Percentiles rank a stretch among this genome's conserved stretches.
Conservation (phyloP, 2,888 invertebrate genomes). For the Aspidiotus rigidus region DNA sequence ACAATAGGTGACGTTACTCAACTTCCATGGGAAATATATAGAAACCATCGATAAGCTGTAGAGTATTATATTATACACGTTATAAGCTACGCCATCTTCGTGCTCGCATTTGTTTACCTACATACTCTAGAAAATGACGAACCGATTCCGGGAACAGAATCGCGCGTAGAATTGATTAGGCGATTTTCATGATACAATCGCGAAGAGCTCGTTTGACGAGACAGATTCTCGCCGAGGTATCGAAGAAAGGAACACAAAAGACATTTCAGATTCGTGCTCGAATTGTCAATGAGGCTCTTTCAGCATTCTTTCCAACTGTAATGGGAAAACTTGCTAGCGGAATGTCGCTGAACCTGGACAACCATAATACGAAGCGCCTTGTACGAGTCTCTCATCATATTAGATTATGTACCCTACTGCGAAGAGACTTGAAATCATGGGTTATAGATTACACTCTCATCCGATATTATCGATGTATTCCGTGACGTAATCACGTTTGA, state of each 20-base stretch:
- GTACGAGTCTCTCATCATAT: no score
- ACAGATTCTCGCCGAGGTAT: slow-evolving; percentile 28
- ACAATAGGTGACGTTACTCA: no score
- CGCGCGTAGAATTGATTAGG: slow-evolving; percentile 27
- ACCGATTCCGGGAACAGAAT: slow-evolving; percentile 25
- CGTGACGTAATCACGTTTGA: no score
- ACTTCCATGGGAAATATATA: no score
- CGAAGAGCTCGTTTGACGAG: slow-evolving; percentile 23
- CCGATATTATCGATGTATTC: no score
- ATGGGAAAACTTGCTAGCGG: slow-evolving; percentile 20
- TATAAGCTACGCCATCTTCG: no score
- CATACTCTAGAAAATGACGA: slow-evolving; percentile 9
- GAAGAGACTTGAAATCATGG: no score
- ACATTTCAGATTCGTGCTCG: slow-evolving; percentile 26
- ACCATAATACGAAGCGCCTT: slow-evolving; percentile 11
- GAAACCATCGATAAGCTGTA: no score
- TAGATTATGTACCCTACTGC: no score
- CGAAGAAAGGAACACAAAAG: slow-evolving; percentile 26
- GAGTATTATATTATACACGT: no score
- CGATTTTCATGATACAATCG: slow-evolving; percentile 27
- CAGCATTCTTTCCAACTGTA: slow-evolving; percentile 26
- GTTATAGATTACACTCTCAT: no score
- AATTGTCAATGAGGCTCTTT: slow-evolving; percentile 20
- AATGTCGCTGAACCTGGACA: slow-evolving; percentile 21
- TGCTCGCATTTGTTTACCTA: no score